Conservation (phyloP, 2,113 vertebrate genomes). For the Callaeas wilsoni region DNA sequence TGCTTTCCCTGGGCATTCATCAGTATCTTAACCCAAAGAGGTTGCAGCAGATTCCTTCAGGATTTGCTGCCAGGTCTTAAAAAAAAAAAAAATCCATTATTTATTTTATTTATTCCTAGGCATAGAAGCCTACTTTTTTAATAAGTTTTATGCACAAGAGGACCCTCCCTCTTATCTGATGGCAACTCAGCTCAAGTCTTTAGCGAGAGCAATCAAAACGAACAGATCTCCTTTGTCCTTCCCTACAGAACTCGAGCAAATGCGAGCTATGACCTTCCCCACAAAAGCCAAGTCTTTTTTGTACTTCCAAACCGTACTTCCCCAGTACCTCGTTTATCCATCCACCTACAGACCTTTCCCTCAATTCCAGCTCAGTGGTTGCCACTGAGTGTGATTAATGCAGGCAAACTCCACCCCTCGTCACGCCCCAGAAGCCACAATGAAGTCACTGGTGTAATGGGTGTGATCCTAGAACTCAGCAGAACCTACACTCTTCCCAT, state of each 20-base stretch:
- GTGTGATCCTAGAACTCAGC: background rate
- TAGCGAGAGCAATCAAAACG: accelerated
- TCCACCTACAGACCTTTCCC: background rate
- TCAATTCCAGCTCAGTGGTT: background rate
- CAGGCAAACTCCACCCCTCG: background rate
- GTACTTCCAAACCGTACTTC: too few species aligned
- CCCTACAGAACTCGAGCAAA: background rate
- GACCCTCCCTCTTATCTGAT: background rate
- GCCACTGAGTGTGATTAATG: background rate
- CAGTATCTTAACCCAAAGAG: background rate
- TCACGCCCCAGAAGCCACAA: background rate
- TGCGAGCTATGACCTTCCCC: background rate
- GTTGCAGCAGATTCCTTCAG: background rate
- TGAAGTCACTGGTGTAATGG: background rate
- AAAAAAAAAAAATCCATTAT: background rate
- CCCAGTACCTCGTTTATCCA: background rate
- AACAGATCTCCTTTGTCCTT: background rate
- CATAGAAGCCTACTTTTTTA: background rate
- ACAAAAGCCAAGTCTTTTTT: background rate
- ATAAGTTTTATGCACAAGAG: background rate
- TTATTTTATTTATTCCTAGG: background rate
- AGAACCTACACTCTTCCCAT: background rate
- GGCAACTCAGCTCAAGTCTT: background rate
- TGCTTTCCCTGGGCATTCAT: background rate
- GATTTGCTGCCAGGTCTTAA: background rate